Conservation (phyloP, 2,113 vertebrate species). For the Malaclemys terrapin region DNA sequence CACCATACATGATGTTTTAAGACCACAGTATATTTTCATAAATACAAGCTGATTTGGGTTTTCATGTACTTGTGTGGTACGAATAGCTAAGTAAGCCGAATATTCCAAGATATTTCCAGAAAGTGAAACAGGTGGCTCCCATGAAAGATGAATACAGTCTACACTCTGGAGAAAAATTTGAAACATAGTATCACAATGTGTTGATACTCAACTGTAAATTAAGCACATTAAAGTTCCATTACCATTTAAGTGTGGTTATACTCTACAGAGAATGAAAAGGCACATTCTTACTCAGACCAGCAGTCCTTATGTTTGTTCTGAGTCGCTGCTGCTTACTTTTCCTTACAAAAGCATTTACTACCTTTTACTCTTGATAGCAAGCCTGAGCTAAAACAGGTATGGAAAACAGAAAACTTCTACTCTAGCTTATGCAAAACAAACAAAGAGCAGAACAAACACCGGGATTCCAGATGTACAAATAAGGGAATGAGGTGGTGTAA, state of each 20-base stretch:
- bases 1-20: slow-evolving; percentile 91
- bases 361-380: background rate
- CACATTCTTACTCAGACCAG: background rate
- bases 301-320: background rate
- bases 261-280: background rate
- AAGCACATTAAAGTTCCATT: background rate
- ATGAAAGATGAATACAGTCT: slow-evolving; percentile 95
- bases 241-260: background rate
- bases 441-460: background rate
- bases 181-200: background rate
- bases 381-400: background rate
- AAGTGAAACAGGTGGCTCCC: slow-evolving; percentile 94
- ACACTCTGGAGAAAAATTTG: slow-evolving; percentile 80
- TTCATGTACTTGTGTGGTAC: slow-evolving; percentile 85
- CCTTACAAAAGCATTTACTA: background rate
- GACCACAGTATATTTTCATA: slow-evolving; percentile 96
- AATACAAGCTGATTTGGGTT: slow-evolving; percentile 90
- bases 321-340: background rate
- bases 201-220: background rate
- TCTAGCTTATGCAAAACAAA: background rate
- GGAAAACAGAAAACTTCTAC: background rate
- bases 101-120: slow-evolving; percentile 97
- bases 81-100: slow-evolving; percentile 96
- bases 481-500: background rate
- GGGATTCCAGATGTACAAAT: background rate